phyloP scores from a whole-genome alignment of 23 tunicate genomes.

The Halocynthia roretzi region DNA sequence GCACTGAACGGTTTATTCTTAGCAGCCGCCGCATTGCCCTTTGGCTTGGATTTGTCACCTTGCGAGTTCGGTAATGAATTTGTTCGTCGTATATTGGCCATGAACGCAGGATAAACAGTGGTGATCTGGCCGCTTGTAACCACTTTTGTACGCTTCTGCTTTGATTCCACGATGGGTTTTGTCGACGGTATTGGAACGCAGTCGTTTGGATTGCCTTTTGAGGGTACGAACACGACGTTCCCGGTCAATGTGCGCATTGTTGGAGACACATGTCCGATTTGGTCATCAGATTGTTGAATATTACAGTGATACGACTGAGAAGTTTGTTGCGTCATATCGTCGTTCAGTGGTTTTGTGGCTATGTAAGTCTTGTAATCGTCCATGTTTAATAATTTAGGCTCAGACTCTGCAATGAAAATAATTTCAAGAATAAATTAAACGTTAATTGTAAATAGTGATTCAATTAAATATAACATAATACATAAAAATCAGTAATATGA shows the following conservation, averaged over 20 bases:
- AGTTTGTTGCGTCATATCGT: background rate
- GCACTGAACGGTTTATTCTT: too few relatives aligned
- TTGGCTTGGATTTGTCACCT: too few relatives aligned
- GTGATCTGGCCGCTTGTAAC: constrained; percentile 6
- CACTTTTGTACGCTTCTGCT: background rate
- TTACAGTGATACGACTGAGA: background rate
- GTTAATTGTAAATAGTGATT: background rate
- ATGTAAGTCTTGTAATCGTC: constrained; percentile 7
- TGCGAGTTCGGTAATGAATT: too few relatives aligned
- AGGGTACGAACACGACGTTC: constrained; percentile 4
- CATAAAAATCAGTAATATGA: too few relatives aligned
- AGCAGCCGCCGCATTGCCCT: too few relatives aligned
- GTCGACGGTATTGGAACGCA: too few relatives aligned
- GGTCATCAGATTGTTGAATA: background rate
- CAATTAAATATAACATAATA: background rate
- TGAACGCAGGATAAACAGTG: constrained; percentile 8
- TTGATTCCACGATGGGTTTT: too few relatives aligned
- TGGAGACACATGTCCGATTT: background rate
- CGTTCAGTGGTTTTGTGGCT: background rate
- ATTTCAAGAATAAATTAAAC: background rate
- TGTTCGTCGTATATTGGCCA: too few relatives aligned
- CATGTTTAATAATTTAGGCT: constrained; percentile 18
- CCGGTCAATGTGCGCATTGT: background rate
- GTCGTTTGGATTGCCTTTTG: background rate
- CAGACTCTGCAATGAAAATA: background rate